Conservation (phyloP, 2,113 vertebrate genomes). For the Sialia sialis region DNA sequence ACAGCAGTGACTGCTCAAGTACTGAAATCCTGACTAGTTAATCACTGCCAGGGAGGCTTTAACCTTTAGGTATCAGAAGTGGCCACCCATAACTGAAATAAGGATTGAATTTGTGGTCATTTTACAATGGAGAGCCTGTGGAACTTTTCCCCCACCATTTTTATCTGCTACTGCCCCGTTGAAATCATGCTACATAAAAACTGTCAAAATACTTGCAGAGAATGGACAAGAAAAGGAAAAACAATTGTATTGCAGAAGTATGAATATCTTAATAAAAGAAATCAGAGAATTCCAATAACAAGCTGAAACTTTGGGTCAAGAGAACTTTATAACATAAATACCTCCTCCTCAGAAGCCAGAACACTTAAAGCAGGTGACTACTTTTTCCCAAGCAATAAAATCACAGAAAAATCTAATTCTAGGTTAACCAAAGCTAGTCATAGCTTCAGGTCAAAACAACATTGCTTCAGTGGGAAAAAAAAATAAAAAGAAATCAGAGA, state of each 20-base stretch:
- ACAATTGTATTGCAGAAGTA: not conserved
- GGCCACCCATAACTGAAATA: not conserved
- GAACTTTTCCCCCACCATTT: not conserved
- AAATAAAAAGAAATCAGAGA: not conserved
- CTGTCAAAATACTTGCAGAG: not conserved
- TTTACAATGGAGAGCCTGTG: not conserved
- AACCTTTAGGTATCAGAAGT: conserved; percentile 13
- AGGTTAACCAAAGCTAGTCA: not conserved
- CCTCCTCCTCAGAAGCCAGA: not conserved
- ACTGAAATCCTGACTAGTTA: not conserved
- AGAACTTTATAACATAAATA: not conserved
- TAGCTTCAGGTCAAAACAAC: not conserved
- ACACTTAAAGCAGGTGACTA: not conserved
- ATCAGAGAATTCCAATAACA: not conserved
- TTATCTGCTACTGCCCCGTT: not conserved
- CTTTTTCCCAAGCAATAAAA: not conserved
- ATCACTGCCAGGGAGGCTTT: conserved; percentile 4
- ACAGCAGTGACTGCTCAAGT: not conserved
- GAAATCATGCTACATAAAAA: not conserved
- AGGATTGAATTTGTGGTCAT: not conserved
- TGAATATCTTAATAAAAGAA: not conserved
- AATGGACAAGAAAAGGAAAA: not conserved
- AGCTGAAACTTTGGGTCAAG: not conserved
- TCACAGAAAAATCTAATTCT: not conserved
- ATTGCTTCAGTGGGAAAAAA: not conserved